Evolutionary conservation across 2,113 vertebrate species (phyloP).

Genomic region (Oryzias curvinotus): DNA sequence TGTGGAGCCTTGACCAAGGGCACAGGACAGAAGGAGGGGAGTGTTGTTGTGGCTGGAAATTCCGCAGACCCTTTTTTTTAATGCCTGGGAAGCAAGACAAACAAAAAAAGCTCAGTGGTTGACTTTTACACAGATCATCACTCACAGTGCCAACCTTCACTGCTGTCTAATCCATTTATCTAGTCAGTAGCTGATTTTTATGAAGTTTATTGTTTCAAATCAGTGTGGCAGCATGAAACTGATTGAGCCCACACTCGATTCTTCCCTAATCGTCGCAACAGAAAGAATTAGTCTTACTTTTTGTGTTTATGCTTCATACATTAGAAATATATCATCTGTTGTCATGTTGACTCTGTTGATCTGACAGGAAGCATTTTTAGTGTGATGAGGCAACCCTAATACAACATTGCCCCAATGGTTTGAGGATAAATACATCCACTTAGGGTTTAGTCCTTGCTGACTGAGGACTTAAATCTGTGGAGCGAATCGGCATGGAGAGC

Average conservation of each 20-base stretch:
- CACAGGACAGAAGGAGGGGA: conserved; percentile 52
- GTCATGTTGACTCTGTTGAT: conserved; percentile 1
- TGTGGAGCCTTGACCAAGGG: conserved; percentile 67
- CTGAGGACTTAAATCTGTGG: conserved; percentile 10
- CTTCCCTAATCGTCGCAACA: background rate
- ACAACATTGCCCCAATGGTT: conserved; percentile 9
- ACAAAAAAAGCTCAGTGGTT: conserved; percentile 8
- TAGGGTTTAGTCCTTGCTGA: background rate
- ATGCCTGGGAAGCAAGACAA: conserved; percentile 43
- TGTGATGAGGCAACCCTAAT: background rate
- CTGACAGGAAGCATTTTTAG: background rate
- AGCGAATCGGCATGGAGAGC: conserved; percentile 13
- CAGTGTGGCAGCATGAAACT: background rate
- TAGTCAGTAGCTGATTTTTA: background rate
- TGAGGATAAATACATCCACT: conserved; percentile 1
- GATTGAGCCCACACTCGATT: background rate
- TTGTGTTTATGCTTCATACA: background rate
- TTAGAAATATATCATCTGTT: conserved; percentile 10
- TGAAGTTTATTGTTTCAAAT: background rate
- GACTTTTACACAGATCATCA: background rate
- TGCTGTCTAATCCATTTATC: background rate
- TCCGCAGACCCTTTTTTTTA: conserved; percentile 30
- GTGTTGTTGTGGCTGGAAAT: conserved; percentile 42
- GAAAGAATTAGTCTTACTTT: background rate
- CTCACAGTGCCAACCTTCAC: background rate